Percentiles rank a stretch among this genome's conserved stretches.
phyloP scores from a whole-genome alignment of 2,113 vertebrate genomes.

The Platysternon megacephalum region DNA sequence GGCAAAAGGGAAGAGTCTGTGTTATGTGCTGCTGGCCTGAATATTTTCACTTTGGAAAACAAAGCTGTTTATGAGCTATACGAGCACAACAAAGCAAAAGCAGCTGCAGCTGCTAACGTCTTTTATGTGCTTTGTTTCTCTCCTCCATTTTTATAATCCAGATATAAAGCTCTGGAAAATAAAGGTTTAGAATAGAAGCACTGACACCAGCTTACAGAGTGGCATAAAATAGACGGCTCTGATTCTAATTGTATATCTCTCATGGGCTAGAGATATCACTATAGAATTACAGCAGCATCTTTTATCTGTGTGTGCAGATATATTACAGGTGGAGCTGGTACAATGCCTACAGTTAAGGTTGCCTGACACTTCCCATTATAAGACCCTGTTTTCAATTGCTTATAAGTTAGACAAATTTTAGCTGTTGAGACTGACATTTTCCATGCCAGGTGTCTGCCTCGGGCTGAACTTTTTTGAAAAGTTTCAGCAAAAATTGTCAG shows the following conservation, averaged over 20 bases:
- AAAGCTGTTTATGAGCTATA: constrained; percentile 25
- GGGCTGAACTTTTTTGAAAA: not conserved
- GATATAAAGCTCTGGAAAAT: not conserved
- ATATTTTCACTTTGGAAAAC: not conserved
- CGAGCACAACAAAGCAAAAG: constrained; percentile 20
- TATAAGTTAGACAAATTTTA: not conserved
- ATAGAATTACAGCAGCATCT: rapidly evolving
- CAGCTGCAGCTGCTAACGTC: constrained; percentile 9
- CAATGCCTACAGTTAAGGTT: not conserved
- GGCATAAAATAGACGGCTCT: not conserved
- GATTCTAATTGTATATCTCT: not conserved
- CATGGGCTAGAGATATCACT: not conserved
- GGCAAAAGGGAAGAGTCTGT: not conserved
- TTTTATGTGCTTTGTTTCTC: not conserved
- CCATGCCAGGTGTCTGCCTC: not conserved
- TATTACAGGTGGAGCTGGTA: not conserved
- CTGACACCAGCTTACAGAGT: not conserved
- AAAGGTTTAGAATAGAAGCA: not conserved
- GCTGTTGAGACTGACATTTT: not conserved
- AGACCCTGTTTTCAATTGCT: not conserved
- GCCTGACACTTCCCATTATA: not conserved
- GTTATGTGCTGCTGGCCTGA: rapidly evolving
- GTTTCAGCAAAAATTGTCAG: not conserved
- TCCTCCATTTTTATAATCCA: constrained; percentile 4
- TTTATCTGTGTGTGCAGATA: rapidly evolving